Evolutionary conservation across 2,888 invertebrate genomes (phyloP).

Genomic region (Oscheius onirici): DNA sequence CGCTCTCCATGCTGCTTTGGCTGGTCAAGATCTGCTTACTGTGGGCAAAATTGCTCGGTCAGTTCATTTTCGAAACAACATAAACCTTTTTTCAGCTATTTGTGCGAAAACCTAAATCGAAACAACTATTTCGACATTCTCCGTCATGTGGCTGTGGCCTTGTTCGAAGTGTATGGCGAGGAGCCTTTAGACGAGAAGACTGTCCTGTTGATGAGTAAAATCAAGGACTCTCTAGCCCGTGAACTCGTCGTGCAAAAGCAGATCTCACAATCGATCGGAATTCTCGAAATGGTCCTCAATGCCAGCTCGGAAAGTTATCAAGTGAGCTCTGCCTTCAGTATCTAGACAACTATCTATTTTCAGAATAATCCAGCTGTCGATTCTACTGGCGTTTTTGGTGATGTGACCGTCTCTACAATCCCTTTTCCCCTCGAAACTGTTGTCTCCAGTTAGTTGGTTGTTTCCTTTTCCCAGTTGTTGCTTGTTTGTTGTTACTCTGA

Average conservation of each 20-base stretch:
- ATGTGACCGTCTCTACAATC: constrained; percentile 9
- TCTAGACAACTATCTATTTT: background rate
- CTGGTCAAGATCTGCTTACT: constrained; percentile 72
- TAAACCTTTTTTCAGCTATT: constrained; percentile 80
- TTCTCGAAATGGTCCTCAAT: constrained; percentile 52
- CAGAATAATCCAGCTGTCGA: background rate
- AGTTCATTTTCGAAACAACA: background rate
- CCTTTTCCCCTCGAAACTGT: background rate
- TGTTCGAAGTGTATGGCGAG: constrained; percentile 53
- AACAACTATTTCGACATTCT: constrained; percentile 61
- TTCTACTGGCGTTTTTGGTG: constrained; percentile 6
- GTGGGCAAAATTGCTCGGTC: constrained; percentile 84
- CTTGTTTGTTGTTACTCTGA: background rate
- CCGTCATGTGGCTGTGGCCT: constrained; percentile 49
- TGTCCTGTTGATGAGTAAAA: constrained; percentile 30
- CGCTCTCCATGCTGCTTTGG: constrained; percentile 13
- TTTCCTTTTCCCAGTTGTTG: constrained; percentile 13
- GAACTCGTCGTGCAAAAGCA: constrained; percentile 55
- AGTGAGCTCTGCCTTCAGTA: constrained; percentile 10
- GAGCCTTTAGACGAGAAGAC: constrained; percentile 40
- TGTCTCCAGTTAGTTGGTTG: background rate
- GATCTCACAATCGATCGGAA: constrained; percentile 39
- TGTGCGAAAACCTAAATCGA: constrained; percentile 73
- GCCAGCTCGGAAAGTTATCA: background rate
- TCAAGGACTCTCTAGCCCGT: constrained; percentile 37